Percentiles rank a stretch among this genome's conserved stretches.
Evolutionary conservation across 2,113 vertebrate species (phyloP).

Genomic region (Octodon degus): DNA sequence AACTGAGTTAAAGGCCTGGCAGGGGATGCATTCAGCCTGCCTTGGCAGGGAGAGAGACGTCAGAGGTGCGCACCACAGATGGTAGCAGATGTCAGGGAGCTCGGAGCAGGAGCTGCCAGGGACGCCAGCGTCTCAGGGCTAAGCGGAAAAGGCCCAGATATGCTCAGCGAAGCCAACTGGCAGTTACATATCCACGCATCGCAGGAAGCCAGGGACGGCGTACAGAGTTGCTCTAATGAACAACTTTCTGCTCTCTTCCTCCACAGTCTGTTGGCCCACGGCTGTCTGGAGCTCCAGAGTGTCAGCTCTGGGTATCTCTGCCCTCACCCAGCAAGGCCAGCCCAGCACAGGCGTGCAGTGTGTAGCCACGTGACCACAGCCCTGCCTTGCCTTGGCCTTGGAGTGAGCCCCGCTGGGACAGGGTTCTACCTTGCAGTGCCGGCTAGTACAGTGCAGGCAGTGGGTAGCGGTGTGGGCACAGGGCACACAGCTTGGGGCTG

Average conservation of each 20-base stretch:
- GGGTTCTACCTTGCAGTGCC: background rate
- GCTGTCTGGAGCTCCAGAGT: background rate
- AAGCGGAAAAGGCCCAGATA: constrained; percentile 53
- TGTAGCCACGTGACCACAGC: background rate
- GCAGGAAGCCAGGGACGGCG: background rate
- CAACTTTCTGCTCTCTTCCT: background rate
- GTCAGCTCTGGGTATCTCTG: background rate
- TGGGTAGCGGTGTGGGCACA: rapidly evolving
- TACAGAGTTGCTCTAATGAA: background rate
- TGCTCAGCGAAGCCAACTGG: constrained; percentile 21
- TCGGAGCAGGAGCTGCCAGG: constrained; percentile 51
- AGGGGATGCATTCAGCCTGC: constrained; percentile 63
- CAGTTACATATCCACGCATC: background rate
- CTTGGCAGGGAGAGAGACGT: constrained; percentile 51
- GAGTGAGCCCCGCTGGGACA: background rate
- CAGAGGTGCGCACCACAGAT: constrained; percentile 64
- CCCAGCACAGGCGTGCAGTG: rapidly evolving
- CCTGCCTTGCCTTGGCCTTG: background rate
- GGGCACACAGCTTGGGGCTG: background rate
- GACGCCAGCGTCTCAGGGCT: background rate
- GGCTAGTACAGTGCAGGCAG: rapidly evolving
- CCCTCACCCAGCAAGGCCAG: background rate
- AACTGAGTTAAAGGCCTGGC: constrained; percentile 54
- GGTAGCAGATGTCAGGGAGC: constrained; percentile 55
- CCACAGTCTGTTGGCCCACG: background rate